Evolutionary conservation across 2,888 invertebrate genomes (phyloP).

Genomic region (Oxytorus armatus): DNA sequence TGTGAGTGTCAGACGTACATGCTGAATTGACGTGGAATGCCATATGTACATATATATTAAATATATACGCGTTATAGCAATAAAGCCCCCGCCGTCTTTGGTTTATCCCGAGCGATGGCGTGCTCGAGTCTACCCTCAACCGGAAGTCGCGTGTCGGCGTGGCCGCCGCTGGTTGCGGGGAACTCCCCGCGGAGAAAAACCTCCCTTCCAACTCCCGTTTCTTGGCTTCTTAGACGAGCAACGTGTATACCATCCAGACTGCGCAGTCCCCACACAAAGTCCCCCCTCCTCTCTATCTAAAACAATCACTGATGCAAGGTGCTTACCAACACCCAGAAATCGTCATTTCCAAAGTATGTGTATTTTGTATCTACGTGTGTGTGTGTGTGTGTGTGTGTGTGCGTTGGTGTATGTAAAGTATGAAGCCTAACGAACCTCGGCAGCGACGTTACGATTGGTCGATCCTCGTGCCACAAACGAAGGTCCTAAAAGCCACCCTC

Average conservation of each 20-base stretch:
- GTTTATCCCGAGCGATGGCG: conserved; percentile 75
- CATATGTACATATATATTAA: neutral
- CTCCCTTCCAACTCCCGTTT: conserved; percentile 37
- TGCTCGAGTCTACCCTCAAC: conserved; percentile 75
- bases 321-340: conserved; percentile 40
- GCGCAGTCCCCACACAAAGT: conserved; percentile 58
- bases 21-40: neutral
- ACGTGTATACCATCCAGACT: conserved; percentile 54
- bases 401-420: conserved; percentile 66
- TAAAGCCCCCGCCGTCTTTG: conserved; percentile 5
- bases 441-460: conserved; percentile 79
- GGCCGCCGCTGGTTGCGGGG: conserved; percentile 50
- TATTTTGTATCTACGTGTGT: conserved; percentile 3
- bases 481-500: conserved; percentile 78
- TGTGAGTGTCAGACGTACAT: neutral
- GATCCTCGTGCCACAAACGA: conserved; percentile 75
- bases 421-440: conserved; percentile 77
- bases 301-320: conserved; percentile 54
- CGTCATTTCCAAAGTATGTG: conserved; percentile 21
- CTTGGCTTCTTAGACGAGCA: conserved; percentile 54
- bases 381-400: conserved; percentile 61
- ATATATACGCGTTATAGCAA: conserved; percentile 15
- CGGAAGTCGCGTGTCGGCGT: conserved; percentile 84
- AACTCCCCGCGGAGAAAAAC: conserved; percentile 25
- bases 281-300: conserved; percentile 39